Percentiles rank a stretch among this genome's conserved stretches.
Conservation (phyloP, 2,797 vertebrate species). For the Macrochelys suwanniensis region DNA sequence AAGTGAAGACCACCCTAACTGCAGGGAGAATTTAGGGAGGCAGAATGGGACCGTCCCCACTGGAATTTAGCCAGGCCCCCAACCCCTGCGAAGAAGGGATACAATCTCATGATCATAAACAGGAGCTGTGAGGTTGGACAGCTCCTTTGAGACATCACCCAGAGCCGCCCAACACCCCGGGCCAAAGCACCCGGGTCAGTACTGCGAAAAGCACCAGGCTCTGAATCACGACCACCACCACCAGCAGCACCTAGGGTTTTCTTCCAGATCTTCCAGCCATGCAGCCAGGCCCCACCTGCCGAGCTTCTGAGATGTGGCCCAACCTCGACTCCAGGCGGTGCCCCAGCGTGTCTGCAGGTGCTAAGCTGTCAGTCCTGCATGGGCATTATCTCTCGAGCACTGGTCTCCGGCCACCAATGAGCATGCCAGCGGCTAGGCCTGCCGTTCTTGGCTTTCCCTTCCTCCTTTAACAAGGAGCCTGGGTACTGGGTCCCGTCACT, state of each 20-base stretch:
- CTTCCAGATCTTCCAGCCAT: neutral
- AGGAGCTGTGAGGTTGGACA: neutral
- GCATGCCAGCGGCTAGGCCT: neutral
- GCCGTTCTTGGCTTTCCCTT: neutral
- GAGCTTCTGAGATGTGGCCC: neutral
- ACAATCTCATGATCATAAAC: accelerated
- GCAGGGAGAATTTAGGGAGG: neutral
- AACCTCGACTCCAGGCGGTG: neutral
- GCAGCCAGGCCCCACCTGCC: neutral
- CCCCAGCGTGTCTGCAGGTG: neutral
- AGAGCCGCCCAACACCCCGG: neutral
- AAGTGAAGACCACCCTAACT: neutral
- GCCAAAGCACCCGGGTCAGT: neutral
- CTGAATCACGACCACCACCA: neutral
- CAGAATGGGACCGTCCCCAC: neutral
- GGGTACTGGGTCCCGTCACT: neutral
- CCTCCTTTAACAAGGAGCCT: neutral
- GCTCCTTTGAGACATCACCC: neutral
- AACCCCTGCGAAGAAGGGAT: neutral
- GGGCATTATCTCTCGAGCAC: neutral
- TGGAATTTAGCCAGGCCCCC: neutral
- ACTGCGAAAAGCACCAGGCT: neutral
- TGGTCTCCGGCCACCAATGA: neutral
- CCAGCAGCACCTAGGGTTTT: neutral
- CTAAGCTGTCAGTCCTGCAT: neutral